Base-by-base conservation (phyloP, 2,797 vertebrate genomes). In the Pangasius larnaudii region DNA sequence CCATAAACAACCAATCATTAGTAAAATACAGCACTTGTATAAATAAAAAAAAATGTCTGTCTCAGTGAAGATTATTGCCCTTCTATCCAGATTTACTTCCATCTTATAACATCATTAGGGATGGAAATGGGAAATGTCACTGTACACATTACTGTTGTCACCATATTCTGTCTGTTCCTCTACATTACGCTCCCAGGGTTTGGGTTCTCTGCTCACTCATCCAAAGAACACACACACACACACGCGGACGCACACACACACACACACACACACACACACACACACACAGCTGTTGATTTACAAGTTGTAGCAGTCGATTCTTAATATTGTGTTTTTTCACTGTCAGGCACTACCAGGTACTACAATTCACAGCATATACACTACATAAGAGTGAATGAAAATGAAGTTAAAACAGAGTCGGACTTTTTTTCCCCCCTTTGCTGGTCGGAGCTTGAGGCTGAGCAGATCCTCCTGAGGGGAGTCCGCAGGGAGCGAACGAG, bases 381-480 rank as follows among this genome's bases (percentile, higher is more conserved):
- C 39, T n/a, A 24, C 22, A 42, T n/a, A 53, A 51, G 42, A 65
- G 16, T 30, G 85, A 80, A n/a, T 49, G 27, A 80, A 71, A 46
- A 56, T 10, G 24, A 92, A 19, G 93, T 19, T 65, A 18, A 49
- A 30, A 49, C 16, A 11, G 36, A 56, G 56, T 33, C 30, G 5
- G 51, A 19, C 5, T 22, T 10, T 94, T 94, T 94, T 93, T 30
- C 3, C 3, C 1, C 33, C 67, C 90, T n/a, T n/a, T 92, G 91
- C 93, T 89, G 90, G 94, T 95, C 93, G 94, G 94, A 93, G 94
- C 93, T 95, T 93, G 92, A 92, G 89, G 93, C 92, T 33, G 91
- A 58, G 93, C 93, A 94, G 94, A 95, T 94, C 94, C 94, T 94
- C 92, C 93, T 93, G 72, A 53, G 63, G 82, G 59, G n/a, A 75